Conservation (phyloP, 2,797 vertebrate species). For the Etheostoma nigrum region DNA sequence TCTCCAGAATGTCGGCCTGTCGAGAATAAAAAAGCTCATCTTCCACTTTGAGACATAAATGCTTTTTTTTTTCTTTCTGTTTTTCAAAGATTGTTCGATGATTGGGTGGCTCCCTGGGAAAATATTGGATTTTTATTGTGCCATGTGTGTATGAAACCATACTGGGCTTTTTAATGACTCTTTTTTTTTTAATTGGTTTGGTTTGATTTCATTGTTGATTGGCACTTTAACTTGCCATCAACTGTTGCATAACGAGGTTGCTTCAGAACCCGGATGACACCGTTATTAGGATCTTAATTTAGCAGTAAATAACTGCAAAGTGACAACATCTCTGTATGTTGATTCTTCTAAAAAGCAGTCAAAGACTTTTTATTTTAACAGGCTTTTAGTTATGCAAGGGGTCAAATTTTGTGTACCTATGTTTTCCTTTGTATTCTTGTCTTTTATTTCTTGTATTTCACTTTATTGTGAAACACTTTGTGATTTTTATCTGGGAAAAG, state of each 20-base stretch:
- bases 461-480: no score
- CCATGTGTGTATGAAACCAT: not conserved
- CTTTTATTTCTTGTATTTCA: no score
- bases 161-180: not conserved
- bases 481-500: no score
- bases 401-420: no score
- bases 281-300: not conserved
- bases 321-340: no score
- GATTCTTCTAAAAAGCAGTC: no score
- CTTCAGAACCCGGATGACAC: not conserved
- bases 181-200: not conserved
- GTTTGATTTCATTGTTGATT: no score
- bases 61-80: not conserved
- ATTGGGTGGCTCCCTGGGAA: not conserved
- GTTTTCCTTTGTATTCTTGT: no score
- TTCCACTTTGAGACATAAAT: not conserved
- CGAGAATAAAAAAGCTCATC: slow-evolving; percentile 4
- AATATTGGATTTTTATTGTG: not conserved
- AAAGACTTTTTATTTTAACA: no score
- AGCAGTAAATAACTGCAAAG: not conserved
- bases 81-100: not conserved
- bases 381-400: no score
- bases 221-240: not conserved
- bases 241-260: not conserved
- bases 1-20: slow-evolving; percentile 6